These are phyloP conservation scores for Takifugu flavidus DNA, from an alignment of 2,113 vertebrate species.

Conservation along the genomic window DNA sequence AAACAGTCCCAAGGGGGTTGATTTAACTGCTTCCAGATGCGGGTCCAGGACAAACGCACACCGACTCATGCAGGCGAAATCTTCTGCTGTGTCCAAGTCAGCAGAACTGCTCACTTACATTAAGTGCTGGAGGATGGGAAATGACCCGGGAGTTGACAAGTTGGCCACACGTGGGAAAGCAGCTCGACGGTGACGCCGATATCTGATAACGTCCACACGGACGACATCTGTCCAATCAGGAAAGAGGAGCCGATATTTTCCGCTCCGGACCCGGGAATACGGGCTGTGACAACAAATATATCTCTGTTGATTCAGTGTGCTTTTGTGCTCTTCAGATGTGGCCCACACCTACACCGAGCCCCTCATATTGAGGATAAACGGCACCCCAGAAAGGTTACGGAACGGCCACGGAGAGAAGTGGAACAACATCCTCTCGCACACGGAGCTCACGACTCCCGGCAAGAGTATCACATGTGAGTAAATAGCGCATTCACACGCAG, in stretches of 20 bases:
- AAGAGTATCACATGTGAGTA: constrained; percentile 75
- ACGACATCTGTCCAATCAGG: neutral
- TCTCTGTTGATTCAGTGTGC: constrained; percentile 7
- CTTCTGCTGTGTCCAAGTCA: constrained; percentile 68
- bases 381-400: constrained; percentile 44
- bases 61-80: constrained; percentile 58
- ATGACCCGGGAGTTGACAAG: constrained; percentile 37
- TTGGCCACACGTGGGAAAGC: constrained; percentile 35
- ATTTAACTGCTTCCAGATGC: constrained; percentile 72
- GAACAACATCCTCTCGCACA: constrained; percentile 53
- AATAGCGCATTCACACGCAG: constrained; percentile 12
- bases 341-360: constrained; percentile 63
- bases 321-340: constrained; percentile 51
- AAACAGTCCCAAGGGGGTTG: constrained; percentile 64
- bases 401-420: constrained; percentile 44
- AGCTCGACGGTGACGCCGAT: constrained; percentile 27
- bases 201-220: constrained; percentile 16
- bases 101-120: constrained; percentile 51
- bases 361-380: constrained; percentile 64
- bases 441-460: constrained; percentile 47
- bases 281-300: neutral
- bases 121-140: constrained; percentile 56
- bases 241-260: neutral
- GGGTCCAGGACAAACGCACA: constrained; percentile 54
- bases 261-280: neutral